These are phyloP conservation scores for Chaunax sp. DNA, from an alignment of 2,797 vertebrate genomes.

Conservation along the genomic window DNA sequence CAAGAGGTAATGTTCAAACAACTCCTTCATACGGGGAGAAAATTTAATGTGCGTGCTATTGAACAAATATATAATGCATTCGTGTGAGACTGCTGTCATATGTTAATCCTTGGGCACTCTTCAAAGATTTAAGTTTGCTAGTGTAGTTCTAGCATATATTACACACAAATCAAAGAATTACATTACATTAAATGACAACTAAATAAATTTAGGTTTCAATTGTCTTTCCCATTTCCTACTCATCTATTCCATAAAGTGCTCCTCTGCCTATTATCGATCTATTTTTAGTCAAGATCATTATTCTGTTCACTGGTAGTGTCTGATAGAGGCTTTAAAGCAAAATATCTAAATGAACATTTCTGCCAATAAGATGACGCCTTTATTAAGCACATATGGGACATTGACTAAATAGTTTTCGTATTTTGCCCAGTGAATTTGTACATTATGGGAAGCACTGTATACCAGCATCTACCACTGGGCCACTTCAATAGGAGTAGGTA, in stretches of 20 bases:
- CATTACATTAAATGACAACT: conserved; percentile 16
- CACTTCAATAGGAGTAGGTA: too few species aligned
- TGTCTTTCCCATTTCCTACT: neutral
- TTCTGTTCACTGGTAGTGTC: neutral
- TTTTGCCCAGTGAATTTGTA: too few species aligned
- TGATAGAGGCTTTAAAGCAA: too few species aligned
- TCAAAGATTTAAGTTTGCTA: conserved; percentile 4
- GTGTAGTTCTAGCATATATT: conserved; percentile 12
- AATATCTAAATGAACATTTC: too few species aligned
- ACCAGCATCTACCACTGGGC: too few species aligned
- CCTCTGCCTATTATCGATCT: conserved; percentile 21
- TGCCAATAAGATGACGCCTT: too few species aligned
- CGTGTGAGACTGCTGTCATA: conserved; percentile 13
- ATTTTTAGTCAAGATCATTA: conserved; percentile 31
- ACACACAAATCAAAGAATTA: too few species aligned
- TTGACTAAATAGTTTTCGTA: too few species aligned
- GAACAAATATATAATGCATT: conserved; percentile 5
- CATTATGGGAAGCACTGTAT: too few species aligned
- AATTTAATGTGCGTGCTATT: neutral
- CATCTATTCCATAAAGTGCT: conserved; percentile 12
- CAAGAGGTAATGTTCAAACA: conserved; percentile 27
- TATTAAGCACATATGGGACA: too few species aligned
- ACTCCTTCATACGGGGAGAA: conserved; percentile 8
- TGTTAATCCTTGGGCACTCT: neutral
- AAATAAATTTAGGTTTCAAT: too few species aligned